Evolutionary conservation across 1,140 invertebrate genomes (phyloP).

Genomic region (Papilio helenus): DNA sequence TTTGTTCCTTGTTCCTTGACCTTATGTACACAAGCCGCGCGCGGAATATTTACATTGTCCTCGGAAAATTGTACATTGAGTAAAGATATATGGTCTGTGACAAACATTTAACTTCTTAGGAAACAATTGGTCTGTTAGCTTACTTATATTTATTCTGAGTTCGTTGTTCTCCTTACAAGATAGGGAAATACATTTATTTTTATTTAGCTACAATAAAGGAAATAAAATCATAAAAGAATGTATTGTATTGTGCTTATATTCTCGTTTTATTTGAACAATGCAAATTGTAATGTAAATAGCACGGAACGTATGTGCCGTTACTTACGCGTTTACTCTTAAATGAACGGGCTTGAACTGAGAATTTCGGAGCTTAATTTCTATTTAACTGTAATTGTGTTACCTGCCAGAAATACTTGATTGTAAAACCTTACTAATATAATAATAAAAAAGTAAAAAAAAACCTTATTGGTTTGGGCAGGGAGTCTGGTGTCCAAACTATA

Average conservation of each 20-base stretch:
- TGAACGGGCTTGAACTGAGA: constrained; percentile 14
- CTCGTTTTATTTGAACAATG: not conserved
- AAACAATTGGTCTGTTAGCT: not conserved
- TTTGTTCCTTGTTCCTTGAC: constrained; percentile 30
- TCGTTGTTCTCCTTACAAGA: not conserved
- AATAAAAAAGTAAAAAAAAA: no score
- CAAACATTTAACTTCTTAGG: not conserved
- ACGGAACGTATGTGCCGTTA: not conserved
- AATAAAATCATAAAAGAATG: not conserved
- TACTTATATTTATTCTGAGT: not conserved
- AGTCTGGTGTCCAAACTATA: no score
- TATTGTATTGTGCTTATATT: not conserved
- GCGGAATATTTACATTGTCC: constrained; percentile 15
- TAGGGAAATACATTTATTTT: not conserved
- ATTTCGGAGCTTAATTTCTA: not conserved
- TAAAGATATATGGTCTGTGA: not conserved
- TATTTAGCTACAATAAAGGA: not conserved
- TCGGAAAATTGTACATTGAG: constrained; percentile 6
- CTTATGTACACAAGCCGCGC: constrained; percentile 4
- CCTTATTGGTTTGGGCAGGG: no score
- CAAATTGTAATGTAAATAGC: constrained; percentile 9
- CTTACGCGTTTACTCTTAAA: not conserved
- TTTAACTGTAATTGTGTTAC: not conserved
- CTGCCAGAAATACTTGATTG: not conserved
- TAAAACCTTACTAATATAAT: not conserved